These are phyloP conservation scores for Phataginus tetradactyla DNA, from an alignment of 2,797 vertebrate species.

Conservation along the genomic window DNA sequence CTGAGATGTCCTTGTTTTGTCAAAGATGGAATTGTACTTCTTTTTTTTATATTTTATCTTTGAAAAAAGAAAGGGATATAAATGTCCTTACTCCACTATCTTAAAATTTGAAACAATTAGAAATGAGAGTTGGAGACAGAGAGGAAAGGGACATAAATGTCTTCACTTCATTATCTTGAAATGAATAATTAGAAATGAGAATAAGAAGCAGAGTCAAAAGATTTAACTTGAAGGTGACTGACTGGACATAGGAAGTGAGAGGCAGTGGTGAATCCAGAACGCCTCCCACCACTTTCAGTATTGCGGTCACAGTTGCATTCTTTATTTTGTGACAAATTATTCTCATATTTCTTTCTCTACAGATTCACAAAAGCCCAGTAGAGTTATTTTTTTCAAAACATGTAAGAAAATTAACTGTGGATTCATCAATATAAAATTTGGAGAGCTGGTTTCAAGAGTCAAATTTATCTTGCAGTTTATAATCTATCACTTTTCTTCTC, in stretches of 20 bases:
- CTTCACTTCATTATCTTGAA: not conserved
- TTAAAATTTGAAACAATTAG: not conserved
- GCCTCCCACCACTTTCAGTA: not conserved
- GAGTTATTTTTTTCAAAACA: not conserved
- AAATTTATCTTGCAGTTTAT: not conserved
- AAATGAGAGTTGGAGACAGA: not conserved
- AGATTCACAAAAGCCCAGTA: not conserved
- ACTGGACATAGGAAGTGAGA: not conserved
- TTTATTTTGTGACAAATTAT: not conserved
- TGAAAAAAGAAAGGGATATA: not conserved
- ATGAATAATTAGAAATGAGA: not conserved
- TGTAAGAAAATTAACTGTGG: not conserved
- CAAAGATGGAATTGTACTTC: not conserved
- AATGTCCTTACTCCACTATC: not conserved
- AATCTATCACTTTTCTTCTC: not conserved
- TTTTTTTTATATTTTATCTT: not conserved
- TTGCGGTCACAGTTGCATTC: not conserved
- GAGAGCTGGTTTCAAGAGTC: not conserved
- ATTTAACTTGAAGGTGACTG: not conserved
- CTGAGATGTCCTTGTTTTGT: not conserved
- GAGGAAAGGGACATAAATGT: not conserved
- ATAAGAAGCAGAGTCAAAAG: not conserved
- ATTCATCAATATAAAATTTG: not conserved
- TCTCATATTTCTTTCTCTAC: not conserved
- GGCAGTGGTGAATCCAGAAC: not conserved